These are phyloP conservation scores for Meleagris gallopavo DNA, from an alignment of 2,113 vertebrate genomes.

Conservation along the genomic window DNA sequence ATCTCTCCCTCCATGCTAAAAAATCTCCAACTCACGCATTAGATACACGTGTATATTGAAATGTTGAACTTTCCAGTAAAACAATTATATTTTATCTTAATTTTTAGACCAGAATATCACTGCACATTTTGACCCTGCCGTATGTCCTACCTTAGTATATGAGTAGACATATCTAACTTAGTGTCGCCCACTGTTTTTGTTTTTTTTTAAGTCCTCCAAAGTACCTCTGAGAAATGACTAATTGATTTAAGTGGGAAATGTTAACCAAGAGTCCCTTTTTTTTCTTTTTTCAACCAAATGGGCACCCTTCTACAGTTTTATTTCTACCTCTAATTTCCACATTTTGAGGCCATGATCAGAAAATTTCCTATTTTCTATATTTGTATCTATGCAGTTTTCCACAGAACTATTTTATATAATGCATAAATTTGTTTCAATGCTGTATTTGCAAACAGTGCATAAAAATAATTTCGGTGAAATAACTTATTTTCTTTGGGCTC, in stretches of 20 bases:
- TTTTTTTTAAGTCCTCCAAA: not conserved
- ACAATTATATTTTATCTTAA: not conserved
- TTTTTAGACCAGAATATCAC: not conserved
- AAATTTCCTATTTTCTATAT: not conserved
- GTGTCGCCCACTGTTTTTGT: not conserved
- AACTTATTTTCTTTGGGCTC: not conserved
- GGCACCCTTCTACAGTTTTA: not conserved
- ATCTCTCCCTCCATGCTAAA: not conserved
- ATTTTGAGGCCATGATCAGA: not conserved
- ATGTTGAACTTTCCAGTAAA: not conserved
- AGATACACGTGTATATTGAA: not conserved
- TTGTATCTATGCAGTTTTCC: not conserved
- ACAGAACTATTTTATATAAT: not conserved
- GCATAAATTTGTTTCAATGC: not conserved
- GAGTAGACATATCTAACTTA: not conserved
- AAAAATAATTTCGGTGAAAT: not conserved
- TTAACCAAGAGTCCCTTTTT: not conserved
- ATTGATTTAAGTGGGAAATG: not conserved
- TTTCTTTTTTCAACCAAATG: not conserved
- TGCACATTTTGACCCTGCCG: not conserved
- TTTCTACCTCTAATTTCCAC: not conserved
- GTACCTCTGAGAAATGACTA: not conserved
- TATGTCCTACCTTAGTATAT: not conserved
- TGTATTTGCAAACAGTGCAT: constrained; percentile 12
- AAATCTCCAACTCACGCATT: not conserved